Percentiles rank a stretch among this genome's conserved stretches.
phyloP scores from a whole-genome alignment of 2,888 invertebrate genomes.

The Molanna angustata region DNA sequence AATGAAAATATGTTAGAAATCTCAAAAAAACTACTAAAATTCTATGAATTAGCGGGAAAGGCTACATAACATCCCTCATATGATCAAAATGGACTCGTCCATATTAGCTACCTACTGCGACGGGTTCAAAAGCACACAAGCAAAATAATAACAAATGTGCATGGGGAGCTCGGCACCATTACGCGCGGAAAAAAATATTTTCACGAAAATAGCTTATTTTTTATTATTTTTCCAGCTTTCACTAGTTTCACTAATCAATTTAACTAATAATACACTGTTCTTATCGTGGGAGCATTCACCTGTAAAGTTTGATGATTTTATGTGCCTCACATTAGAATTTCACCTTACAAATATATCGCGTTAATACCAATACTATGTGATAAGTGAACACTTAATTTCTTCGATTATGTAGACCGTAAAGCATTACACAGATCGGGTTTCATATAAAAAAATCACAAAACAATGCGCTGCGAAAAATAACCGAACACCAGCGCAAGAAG shows the following conservation, averaged over 20 bases:
- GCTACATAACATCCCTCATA: constrained; percentile 17
- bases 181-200: constrained; percentile 44
- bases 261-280: constrained; percentile 34
- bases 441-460: constrained; percentile 40
- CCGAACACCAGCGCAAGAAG: constrained; percentile 48
- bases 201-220: too few relatives aligned
- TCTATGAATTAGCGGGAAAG: constrained; percentile 24
- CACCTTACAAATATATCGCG: constrained; percentile 16
- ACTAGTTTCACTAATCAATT: constrained; percentile 41
- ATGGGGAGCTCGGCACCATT: constrained; percentile 53
- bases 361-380: constrained; percentile 10
- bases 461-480: constrained; percentile 49
- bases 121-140: constrained; percentile 62
- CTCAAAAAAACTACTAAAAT: too few relatives aligned
- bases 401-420: constrained; percentile 14
- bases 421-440: constrained; percentile 14
- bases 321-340: constrained; percentile 37
- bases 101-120: constrained; percentile 42
- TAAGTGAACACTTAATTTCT: constrained; percentile 11
- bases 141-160: constrained; percentile 74
- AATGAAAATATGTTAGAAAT: too few relatives aligned
- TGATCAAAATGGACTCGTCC: constrained; percentile 49
- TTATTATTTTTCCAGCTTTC: constrained; percentile 14
- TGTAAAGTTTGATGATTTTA: constrained; percentile 31
- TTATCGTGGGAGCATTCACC: constrained; percentile 30